Percentiles rank a stretch among this genome's conserved stretches.
Conservation (phyloP, 2,113 vertebrate species). For the Clarias macrocephalus region DNA sequence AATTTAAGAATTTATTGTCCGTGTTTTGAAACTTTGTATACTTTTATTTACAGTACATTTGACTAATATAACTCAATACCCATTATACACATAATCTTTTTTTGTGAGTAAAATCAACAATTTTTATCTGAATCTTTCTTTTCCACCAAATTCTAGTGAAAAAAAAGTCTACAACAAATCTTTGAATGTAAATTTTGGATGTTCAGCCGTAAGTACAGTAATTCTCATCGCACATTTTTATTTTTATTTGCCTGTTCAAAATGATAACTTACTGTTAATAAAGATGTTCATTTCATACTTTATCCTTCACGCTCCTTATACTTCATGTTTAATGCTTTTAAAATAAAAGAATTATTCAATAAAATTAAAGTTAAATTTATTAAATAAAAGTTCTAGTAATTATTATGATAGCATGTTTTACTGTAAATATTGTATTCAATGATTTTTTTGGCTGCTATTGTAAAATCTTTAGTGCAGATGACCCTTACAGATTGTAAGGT, state of each 20-base stretch:
- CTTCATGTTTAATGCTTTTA: background rate
- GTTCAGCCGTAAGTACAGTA: constrained; percentile 9
- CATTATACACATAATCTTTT: background rate
- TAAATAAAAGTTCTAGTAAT: background rate
- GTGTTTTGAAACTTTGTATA: background rate
- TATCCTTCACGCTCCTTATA: background rate
- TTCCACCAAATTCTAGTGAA: background rate
- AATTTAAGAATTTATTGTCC: background rate
- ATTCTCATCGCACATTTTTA: background rate
- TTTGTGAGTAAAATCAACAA: background rate
- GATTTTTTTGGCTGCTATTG: too few species aligned
- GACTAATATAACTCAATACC: background rate
- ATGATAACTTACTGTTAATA: background rate
- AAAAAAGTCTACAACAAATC: constrained; percentile 13
- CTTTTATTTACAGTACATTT: background rate
- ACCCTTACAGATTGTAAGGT: background rate
- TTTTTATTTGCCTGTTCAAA: background rate
- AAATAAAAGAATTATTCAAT: background rate
- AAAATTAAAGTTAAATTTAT: background rate
- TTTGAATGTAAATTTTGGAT: background rate
- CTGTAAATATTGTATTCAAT: background rate
- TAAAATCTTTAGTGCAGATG: background rate
- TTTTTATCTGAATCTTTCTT: background rate
- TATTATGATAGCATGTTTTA: too few species aligned
- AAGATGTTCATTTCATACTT: background rate